A percentile compares a stretch with the other conserved stretches of the same genome.
Conservation (phyloP, 2,797 vertebrate species). For the Sciurus carolinensis region DNA sequence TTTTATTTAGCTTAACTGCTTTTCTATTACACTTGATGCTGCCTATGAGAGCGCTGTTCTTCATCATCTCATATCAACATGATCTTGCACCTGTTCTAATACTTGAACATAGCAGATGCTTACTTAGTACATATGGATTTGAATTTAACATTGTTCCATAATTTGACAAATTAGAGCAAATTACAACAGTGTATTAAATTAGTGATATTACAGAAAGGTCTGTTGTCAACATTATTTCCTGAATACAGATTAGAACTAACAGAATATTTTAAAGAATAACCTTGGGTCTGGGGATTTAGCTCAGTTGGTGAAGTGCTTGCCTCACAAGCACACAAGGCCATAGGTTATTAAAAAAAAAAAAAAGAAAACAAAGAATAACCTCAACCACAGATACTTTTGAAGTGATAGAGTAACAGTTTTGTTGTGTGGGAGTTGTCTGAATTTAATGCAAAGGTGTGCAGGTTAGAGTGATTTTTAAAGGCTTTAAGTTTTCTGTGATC, state of each 20-base stretch:
- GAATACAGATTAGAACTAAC: background rate
- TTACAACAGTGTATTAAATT: conserved; percentile 19
- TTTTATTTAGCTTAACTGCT: conserved; percentile 14
- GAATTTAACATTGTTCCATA: conserved; percentile 7
- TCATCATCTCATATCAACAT: background rate
- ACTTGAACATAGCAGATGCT: background rate
- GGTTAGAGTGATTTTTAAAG: conserved; percentile 11
- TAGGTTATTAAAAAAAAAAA: too few species aligned
- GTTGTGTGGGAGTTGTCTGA: background rate
- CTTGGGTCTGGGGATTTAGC: too few species aligned
- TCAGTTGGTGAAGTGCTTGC: too few species aligned
- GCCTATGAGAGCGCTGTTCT: background rate
- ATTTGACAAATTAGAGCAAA: background rate
- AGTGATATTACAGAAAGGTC: conserved; percentile 12
- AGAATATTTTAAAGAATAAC: background rate
- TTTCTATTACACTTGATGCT: background rate
- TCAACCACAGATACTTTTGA: conserved; percentile 2
- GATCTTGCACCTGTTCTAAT: background rate
- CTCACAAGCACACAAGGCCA: too few species aligned
- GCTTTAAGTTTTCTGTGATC: conserved; percentile 45
- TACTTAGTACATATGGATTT: background rate
- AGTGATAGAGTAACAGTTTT: background rate
- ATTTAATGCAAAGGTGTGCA: background rate
- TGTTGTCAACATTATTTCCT: background rate
- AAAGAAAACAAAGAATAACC: background rate